Percentiles rank a stretch among this genome's conserved stretches.
Evolutionary conservation across 2,113 vertebrate species (phyloP).

Genomic region (Aleadryas rufinucha): DNA sequence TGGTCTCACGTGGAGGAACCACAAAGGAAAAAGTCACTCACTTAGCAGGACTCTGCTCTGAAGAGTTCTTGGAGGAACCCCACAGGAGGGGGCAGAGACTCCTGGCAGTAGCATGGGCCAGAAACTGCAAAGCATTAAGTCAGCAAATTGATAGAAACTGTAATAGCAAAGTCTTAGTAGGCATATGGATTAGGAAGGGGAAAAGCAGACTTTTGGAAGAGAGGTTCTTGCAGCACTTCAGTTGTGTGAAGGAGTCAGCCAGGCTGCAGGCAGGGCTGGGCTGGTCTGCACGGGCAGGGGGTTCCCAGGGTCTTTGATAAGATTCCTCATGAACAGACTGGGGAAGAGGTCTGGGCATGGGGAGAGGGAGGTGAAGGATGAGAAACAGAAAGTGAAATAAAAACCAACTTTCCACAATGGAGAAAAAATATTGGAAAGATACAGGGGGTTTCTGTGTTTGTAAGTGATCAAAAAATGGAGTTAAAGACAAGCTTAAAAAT

Average conservation of each 20-base stretch:
- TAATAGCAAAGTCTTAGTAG: background rate
- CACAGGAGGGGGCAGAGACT: background rate
- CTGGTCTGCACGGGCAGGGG: fast-evolving
- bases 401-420: background rate
- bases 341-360: background rate
- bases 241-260: background rate
- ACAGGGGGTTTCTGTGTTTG: background rate
- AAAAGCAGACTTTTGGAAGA: background rate
- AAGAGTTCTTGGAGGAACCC: background rate
- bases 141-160: background rate
- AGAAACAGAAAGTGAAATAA: background rate
- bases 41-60: background rate
- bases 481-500: background rate
- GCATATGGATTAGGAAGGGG: background rate
- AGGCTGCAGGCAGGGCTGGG: background rate
- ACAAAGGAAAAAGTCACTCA: background rate
- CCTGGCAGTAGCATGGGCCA: background rate
- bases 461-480: background rate
- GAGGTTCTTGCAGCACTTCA: background rate
- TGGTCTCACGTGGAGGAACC: background rate
- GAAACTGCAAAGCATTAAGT: background rate
- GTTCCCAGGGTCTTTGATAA: background rate
- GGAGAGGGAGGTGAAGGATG: background rate
- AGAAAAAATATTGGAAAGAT: background rate
- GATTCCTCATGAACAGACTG: background rate